phyloP scores from a whole-genome alignment of 92 coral and sea anemone species.

The Zoanthus sansibaricus region DNA sequence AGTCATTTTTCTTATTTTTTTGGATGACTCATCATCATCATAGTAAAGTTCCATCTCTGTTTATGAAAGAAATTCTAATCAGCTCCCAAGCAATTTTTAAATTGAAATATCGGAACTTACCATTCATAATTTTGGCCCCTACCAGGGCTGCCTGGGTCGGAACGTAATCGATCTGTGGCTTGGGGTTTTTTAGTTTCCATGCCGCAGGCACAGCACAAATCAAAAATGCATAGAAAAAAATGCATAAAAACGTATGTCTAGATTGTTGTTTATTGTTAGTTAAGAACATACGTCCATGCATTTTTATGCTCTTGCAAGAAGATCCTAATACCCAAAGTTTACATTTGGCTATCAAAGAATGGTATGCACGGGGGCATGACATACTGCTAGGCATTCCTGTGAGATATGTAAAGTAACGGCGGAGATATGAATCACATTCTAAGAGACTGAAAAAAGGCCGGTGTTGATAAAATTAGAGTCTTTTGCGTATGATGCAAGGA shows the following conservation, averaged over 20 bases:
- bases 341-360: slow-evolving; percentile 21
- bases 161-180: not conserved
- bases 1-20: too few relatives aligned
- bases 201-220: too few relatives aligned
- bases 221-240: not conserved
- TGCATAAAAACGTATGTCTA: not conserved
- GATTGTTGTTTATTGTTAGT: slow-evolving; percentile 3
- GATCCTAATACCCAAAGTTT: slow-evolving; percentile 49
- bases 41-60: not conserved
- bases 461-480: slow-evolving; percentile 26
- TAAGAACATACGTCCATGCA: slow-evolving; percentile 19
- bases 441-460: slow-evolving; percentile 44
- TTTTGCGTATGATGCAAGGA: not conserved
- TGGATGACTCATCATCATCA: not conserved
- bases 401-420: slow-evolving; percentile 44
- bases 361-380: slow-evolving; percentile 51
- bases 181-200: not conserved
- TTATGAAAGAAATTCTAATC: not conserved
- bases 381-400: slow-evolving; percentile 44
- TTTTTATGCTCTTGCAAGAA: not conserved
- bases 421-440: slow-evolving; percentile 53
- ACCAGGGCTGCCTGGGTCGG: not conserved
- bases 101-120: not conserved
- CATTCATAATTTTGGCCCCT: not conserved
- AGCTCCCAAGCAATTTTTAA: not conserved